Base-by-base conservation (phyloP, 2,888 invertebrate genomes). In the Tetanocera ferruginea region DNA sequence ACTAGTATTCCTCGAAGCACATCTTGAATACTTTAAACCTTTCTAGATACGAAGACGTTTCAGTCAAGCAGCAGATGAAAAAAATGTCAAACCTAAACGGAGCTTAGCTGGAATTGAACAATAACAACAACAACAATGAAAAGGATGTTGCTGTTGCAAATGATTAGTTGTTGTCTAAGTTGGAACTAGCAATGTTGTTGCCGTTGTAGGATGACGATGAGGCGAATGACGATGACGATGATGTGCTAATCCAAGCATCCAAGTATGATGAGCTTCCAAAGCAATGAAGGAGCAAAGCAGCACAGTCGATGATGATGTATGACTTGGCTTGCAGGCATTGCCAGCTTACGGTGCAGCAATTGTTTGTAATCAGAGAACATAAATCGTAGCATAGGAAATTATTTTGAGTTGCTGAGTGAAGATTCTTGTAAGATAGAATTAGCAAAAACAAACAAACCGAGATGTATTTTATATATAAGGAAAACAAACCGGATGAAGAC, bases 311-410 rank as follows among this genome's bases (percentile, higher is more conserved):
- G 62, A 73, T 73, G 73, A 62, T 62, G 17, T 62, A 73, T 60
- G 37, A 55, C 55, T 25, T 25, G 49, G 9, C 19, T 75, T 51
- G 51, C 6, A 14, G 31, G 75, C n/a, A 17, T 8, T 5, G 17
- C 49, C 43, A 25, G 60, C 72, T 34, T 55, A 73, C 77, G 70
- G 74, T 76, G 77, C 77, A 80, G 76, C 78, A 79, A 82, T 81
- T 80, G 80, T 79, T 69, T 80, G 81, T 81, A 82, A 82, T 82
- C 81, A 80, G 80, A 79, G 81, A 80, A 81, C 80, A 81, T 82
- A 82, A 82, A 81, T 82, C 80, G 62, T 49, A 64, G 60, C 60
- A 19, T 2, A 73, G 49, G 64, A 74, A 74, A 62, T 51, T 57
- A 72, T 72, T 72, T 37, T 52, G 73, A 66, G 60, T 19, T 23